Evolutionary conservation across 1,140 invertebrate species (phyloP).

Genomic region (Drosophila parabipectinata): DNA sequence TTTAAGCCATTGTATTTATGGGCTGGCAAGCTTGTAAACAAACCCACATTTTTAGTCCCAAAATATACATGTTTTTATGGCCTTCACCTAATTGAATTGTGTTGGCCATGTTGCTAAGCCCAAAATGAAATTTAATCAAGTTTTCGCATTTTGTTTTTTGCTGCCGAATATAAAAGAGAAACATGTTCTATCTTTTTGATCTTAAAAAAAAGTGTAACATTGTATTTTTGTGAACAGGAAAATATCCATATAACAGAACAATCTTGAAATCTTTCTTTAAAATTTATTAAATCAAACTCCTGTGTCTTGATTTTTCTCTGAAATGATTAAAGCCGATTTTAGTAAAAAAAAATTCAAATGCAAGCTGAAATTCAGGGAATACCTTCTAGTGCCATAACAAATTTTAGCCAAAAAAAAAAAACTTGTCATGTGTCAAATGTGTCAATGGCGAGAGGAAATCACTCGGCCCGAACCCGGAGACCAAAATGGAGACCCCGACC

Average conservation of each 20-base stretch:
- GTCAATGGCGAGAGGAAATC: constrained; percentile 58
- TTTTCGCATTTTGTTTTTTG: neutral
- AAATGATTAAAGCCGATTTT: neutral
- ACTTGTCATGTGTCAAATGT: constrained; percentile 45
- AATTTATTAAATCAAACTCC: neutral
- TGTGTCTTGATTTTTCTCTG: neutral
- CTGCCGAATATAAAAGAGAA: neutral
- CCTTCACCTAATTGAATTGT: constrained; percentile 3
- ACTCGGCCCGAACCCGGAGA: constrained; percentile 37
- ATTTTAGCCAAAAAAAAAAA: constrained; percentile 36
- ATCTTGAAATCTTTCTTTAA: neutral
- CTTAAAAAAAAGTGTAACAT: neutral
- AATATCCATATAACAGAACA: neutral
- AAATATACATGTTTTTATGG: constrained; percentile 2
- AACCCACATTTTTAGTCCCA: neutral
- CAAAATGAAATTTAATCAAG: constrained; percentile 1
- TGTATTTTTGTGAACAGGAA: neutral
- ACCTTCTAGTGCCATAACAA: constrained; percentile 3
- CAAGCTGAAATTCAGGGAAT: neutral
- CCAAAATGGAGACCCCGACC: constrained; percentile 7
- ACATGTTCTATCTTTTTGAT: neutral
- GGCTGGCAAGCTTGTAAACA: neutral
- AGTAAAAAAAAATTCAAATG: constrained; percentile 1
- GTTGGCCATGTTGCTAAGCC: constrained; percentile 2
- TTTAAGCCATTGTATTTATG: neutral